Evolutionary conservation across 2,113 vertebrate species (phyloP).

Genomic region (Eurypyga helias): DNA sequence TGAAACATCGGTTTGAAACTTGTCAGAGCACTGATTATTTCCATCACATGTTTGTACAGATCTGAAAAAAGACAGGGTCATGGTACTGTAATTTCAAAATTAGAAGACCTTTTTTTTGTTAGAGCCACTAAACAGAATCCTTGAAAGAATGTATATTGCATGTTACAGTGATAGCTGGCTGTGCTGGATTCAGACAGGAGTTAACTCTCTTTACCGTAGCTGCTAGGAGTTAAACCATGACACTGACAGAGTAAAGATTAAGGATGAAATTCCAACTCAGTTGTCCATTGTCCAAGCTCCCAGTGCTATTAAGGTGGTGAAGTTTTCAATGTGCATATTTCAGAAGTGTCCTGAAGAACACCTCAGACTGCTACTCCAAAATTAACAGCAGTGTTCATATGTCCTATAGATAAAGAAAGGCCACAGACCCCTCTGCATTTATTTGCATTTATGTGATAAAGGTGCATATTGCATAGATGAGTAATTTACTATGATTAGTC

Average conservation of each 20-base stretch:
- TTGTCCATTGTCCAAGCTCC: neutral
- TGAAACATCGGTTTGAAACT: neutral
- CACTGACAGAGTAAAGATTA: neutral
- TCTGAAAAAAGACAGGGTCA: neutral
- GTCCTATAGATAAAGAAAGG: neutral
- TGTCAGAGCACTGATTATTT: neutral
- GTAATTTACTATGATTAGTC: neutral
- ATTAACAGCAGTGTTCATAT: neutral
- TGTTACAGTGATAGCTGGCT: neutral
- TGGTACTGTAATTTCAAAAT: neutral
- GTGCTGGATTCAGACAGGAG: too few relatives aligned
- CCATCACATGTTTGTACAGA: neutral
- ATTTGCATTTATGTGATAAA: neutral
- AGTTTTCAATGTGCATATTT: neutral
- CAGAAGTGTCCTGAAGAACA: neutral
- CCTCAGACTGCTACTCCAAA: neutral
- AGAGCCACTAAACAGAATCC: neutral
- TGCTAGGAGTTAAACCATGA: too few relatives aligned
- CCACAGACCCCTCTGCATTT: neutral
- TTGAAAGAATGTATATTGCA: neutral
- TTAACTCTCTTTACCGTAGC: too few relatives aligned
- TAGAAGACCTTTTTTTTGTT: neutral
- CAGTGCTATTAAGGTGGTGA: rapidly evolving
- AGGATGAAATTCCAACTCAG: neutral
- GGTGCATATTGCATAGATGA: neutral